Evolutionary conservation across 2,888 invertebrate genomes (phyloP).

Genomic region (Vannuccia rotundouncinata): DNA sequence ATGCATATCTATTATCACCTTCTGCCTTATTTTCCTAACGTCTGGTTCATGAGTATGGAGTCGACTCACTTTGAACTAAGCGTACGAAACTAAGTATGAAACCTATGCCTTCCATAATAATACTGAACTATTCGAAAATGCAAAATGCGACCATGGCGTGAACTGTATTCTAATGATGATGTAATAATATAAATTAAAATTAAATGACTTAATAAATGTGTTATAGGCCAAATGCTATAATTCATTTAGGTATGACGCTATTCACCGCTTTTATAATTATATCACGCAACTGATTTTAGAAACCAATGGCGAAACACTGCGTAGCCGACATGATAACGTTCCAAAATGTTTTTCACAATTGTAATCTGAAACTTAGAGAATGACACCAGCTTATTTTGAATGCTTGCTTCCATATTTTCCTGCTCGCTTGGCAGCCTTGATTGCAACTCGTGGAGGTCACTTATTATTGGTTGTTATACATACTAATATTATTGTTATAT

Average conservation of each 20-base stretch:
- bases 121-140: slow-evolving; percentile 17
- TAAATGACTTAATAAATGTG: neutral
- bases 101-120: slow-evolving; percentile 17
- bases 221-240: slow-evolving; percentile 16
- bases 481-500: no score
- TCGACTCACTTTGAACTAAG: slow-evolving; percentile 9
- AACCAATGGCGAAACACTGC: neutral
- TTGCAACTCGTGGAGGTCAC: no score
- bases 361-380: no score
- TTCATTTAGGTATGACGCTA: neutral
- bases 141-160: no score
- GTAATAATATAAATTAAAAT: no score
- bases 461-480: no score
- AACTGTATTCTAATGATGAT: no score
- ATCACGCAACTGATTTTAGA: neutral
- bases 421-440: no score
- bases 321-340: no score
- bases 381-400: no score
- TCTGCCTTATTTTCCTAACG: slow-evolving; percentile 7
- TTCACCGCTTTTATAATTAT: neutral
- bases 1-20: neutral
- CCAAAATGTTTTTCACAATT: no score
- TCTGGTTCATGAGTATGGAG: slow-evolving; percentile 15
- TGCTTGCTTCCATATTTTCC: no score
- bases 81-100: neutral